Conservation (phyloP, 2,113 vertebrate species). For the Mobula hypostoma region DNA sequence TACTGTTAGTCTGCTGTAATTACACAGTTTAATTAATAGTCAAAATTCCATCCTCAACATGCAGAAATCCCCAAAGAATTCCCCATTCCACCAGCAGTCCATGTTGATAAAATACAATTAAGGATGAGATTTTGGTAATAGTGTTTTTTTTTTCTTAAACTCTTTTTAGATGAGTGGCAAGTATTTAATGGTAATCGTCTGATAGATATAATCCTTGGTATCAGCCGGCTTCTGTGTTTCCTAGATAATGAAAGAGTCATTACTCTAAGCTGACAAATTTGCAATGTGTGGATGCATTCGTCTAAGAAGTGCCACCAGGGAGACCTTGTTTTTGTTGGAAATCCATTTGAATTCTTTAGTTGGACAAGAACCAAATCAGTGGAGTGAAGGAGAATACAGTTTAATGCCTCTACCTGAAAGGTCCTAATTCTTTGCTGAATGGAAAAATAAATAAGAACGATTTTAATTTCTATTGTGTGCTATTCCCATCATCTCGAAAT, state of each 20-base stretch:
- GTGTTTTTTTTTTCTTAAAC: not conserved
- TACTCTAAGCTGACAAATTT: not conserved
- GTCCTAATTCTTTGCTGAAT: not conserved
- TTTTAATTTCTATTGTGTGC: no score
- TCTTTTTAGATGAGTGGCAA: conserved; percentile 7
- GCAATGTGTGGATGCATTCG: not conserved
- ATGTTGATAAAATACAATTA: conserved; percentile 28
- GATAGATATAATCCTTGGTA: not conserved
- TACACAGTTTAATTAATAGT: conserved; percentile 56
- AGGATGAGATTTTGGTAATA: conserved; percentile 32
- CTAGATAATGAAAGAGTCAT: not conserved
- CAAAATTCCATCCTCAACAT: conserved; percentile 42
- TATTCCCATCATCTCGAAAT: no score
- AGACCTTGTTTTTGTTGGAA: not conserved
- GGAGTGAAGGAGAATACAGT: not conserved
- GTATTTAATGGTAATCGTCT: not conserved
- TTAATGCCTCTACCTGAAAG: not conserved
- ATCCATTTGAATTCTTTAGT: not conserved
- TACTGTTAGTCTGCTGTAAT: conserved; percentile 57
- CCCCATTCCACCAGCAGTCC: conserved; percentile 39
- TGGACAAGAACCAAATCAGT: not conserved
- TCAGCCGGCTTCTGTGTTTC: not conserved
- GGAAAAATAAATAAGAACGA: no score
- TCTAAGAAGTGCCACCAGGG: not conserved
- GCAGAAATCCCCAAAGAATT: conserved; percentile 40